Percentiles rank a stretch among this genome's conserved stretches.
Evolutionary conservation across 2,113 vertebrate genomes (phyloP).

Genomic region (Saguinus imperator): DNA sequence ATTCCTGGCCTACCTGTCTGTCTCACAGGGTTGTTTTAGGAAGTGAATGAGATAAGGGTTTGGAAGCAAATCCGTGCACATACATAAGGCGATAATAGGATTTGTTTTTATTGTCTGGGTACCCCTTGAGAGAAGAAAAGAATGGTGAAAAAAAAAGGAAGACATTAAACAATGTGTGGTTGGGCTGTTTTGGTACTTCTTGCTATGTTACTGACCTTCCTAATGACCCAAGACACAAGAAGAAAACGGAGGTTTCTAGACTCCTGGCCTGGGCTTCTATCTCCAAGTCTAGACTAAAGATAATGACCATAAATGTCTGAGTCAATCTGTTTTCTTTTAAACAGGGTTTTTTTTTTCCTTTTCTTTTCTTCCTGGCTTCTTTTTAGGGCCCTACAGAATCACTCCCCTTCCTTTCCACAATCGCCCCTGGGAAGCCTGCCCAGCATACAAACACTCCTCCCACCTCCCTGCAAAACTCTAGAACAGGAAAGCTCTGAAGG

Average conservation of each 20-base stretch:
- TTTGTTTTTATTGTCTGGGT: slow-evolving; percentile 42
- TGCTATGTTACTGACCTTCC: too few relatives aligned
- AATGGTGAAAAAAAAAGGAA: background rate
- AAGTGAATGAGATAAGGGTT: background rate
- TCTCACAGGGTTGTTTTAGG: background rate
- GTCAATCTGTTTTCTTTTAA: slow-evolving; percentile 73
- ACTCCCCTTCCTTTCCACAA: slow-evolving; percentile 76
- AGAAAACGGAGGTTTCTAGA: slow-evolving; percentile 63
- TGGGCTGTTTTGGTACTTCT: background rate
- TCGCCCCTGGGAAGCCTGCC: slow-evolving; percentile 73
- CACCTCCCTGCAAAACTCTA: slow-evolving; percentile 58
- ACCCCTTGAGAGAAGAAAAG: background rate
- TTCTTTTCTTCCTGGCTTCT: slow-evolving; percentile 71
- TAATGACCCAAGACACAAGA: background rate
- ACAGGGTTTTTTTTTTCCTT: slow-evolving; percentile 52
- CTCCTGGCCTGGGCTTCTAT: slow-evolving; percentile 62
- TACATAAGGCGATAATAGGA: background rate
- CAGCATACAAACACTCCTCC: slow-evolving; percentile 63
- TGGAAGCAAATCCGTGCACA: background rate
- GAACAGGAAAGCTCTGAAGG: slow-evolving; percentile 69
- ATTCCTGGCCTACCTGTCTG: background rate
- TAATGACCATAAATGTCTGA: slow-evolving; percentile 65
- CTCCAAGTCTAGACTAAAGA: slow-evolving; percentile 76
- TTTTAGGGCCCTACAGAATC: slow-evolving; percentile 65
- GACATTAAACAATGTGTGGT: background rate